Conservation (phyloP, 1,140 invertebrate genomes). For the Conus betulinus region DNA sequence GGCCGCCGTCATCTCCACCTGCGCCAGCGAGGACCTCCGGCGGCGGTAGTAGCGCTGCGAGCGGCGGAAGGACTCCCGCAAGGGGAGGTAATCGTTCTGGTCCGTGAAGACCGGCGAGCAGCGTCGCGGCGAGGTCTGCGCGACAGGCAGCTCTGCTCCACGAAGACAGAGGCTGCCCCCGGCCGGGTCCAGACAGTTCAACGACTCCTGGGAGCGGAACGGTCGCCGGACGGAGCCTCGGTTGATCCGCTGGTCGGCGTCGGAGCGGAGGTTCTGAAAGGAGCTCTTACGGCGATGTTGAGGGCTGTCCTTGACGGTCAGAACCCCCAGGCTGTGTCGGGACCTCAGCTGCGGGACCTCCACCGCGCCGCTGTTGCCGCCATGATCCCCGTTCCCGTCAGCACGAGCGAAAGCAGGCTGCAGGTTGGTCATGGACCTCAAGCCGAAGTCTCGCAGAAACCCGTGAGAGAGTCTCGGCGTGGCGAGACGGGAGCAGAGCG, state of each 20-base stretch:
- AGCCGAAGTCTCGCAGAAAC: conserved; percentile 45
- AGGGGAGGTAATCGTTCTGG: conserved; percentile 50
- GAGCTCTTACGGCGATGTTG: conserved; percentile 62
- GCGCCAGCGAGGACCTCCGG: conserved; percentile 63
- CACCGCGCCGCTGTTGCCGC: conserved; percentile 26
- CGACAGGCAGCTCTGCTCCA: conserved; percentile 22
- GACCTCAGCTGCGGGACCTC: conserved; percentile 59
- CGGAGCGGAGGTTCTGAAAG: conserved; percentile 52
- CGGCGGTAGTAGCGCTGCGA: conserved; percentile 61
- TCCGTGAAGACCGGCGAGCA: conserved; percentile 41
- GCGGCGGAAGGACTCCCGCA: conserved; percentile 44
- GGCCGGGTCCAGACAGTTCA: neutral
- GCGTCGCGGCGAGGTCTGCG: conserved; percentile 10
- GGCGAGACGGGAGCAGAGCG: conserved; percentile 54
- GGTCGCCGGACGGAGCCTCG: conserved; percentile 33
- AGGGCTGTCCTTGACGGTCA: conserved; percentile 51
- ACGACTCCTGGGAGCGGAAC: conserved; percentile 35
- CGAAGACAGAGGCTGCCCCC: neutral
- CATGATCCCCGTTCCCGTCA: conserved; percentile 48
- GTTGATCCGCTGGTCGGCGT: neutral
- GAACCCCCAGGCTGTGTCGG: conserved; percentile 60
- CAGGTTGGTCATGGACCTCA: conserved; percentile 43
- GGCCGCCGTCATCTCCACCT: conserved; percentile 35
- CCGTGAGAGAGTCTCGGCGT: conserved; percentile 60
- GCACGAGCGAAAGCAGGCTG: conserved; percentile 34